Base-by-base conservation (phyloP, 2,888 invertebrate species). In the Zaprionus obscuricornis region DNA sequence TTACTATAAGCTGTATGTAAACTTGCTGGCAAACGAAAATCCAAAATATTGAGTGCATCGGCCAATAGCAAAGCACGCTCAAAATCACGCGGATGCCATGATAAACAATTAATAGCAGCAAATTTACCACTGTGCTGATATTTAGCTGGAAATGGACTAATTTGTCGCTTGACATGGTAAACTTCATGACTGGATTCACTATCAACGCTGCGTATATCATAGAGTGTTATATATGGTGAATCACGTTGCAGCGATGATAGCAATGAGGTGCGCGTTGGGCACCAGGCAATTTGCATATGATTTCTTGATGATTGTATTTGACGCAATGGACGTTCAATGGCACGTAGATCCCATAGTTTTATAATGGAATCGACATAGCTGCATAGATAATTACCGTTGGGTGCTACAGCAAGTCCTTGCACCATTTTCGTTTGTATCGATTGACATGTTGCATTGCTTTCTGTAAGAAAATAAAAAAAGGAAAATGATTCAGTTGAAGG, bases 331-430 rank as follows among this genome's bases (percentile, higher is more conserved):
- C 96, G 95, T 74, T 96, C 96, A 87, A 97, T 95, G 84, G 94
- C 94, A 51, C 98, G 91, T 39, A 94, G 93, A 90, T 98, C 98
- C 98, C 98, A 98, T 55, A 98, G 92, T 65, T 93, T 93, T 54
- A 96, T 94, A 78, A 94, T 94, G 85, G 93, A 94, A 85, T 97
- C 97, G 34, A 94, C 92, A 86, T 94, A 96, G 29, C 97, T 96
- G 46, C 97, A 97, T 11, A 98, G 88, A 89, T 96, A 94, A 89
- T 94, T 93, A 75, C 95, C 94, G 87, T 93, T 92, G 1, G 96
- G 94, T 89, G 97, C 96, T 1, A 96, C 93, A 57, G 94, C 93
- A 10, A 96, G 92, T 37, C 97, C 97, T 89, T 94, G 94, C 26
- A 97, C 96, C 59, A 96, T 94, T 89, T 97, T 96, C 0, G 96